Evolutionary conservation across 1,140 invertebrate genomes (phyloP).

Genomic region (Monomorium pharaonis): DNA sequence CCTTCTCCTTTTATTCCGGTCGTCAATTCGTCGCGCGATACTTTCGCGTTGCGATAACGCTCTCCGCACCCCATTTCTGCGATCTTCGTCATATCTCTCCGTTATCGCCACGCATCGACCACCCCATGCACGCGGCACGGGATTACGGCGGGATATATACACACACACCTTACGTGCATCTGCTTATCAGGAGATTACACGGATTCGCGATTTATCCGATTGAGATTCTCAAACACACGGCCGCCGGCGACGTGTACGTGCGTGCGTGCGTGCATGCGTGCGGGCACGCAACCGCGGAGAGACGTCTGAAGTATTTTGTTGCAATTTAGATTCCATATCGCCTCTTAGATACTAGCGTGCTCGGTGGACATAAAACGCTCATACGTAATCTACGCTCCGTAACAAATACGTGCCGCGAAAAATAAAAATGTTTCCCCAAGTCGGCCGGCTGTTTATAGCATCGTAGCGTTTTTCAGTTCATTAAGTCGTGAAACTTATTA

Average conservation of each 20-base stretch:
- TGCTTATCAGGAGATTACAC: conserved; percentile 33
- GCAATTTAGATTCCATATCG: conserved; percentile 7
- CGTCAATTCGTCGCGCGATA: conserved; percentile 6
- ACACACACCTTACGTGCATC: conserved; percentile 11
- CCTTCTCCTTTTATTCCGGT: background rate
- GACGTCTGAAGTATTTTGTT: conserved; percentile 13
- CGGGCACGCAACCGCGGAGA: background rate
- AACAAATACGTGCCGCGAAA: background rate
- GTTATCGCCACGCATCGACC: background rate
- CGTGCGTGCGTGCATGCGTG: too few species aligned
- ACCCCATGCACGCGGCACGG: background rate
- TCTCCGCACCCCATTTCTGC: background rate
- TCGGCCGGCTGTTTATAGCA: background rate
- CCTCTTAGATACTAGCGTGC: conserved; percentile 14
- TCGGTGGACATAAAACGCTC: conserved; percentile 6
- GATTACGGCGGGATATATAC: background rate
- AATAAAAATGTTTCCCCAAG: background rate
- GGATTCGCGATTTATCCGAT: conserved; percentile 37
- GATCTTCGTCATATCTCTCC: conserved; percentile 7
- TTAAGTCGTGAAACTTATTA: conserved; percentile 13
- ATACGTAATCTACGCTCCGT: conserved; percentile 13
- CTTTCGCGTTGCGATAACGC: background rate
- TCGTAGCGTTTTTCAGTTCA: conserved; percentile 6
- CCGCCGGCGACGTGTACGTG: too few species aligned
- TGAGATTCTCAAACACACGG: conserved; percentile 2